Conservation (phyloP, 2,888 invertebrate genomes). For the Lepas anatifera region DNA sequence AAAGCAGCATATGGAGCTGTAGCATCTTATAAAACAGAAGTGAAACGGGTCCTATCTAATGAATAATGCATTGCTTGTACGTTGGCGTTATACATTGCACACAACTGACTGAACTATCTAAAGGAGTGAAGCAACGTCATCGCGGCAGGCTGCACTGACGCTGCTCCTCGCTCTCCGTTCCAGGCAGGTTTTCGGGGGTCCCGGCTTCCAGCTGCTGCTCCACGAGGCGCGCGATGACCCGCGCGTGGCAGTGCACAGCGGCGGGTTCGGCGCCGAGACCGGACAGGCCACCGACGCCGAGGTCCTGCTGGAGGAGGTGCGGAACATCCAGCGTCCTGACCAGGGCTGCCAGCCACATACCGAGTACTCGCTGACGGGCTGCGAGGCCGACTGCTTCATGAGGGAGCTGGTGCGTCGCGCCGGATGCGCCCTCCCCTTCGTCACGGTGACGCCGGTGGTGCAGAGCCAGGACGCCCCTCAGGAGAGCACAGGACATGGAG, state of each 20-base stretch:
- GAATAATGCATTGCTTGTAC: too few relatives aligned
- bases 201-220: neutral
- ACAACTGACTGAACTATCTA: too few relatives aligned
- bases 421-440: neutral
- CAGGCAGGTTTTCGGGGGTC: neutral
- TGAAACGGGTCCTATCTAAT: too few relatives aligned
- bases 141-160: too few relatives aligned
- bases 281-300: neutral
- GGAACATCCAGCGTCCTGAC: neutral
- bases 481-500: too few relatives aligned
- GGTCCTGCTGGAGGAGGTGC: conserved; percentile 3
- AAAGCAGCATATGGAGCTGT: too few relatives aligned
- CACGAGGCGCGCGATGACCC: conserved; percentile 6
- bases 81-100: too few relatives aligned
- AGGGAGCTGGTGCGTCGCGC: neutral
- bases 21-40: too few relatives aligned
- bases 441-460: neutral
- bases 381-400: neutral
- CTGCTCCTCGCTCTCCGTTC: too few relatives aligned
- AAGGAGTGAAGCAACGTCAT: too few relatives aligned
- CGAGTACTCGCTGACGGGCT: neutral
- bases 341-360: neutral
- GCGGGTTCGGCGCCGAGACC: neutral
- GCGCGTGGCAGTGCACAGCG: neutral
- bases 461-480: neutral